Percentiles rank a stretch among this genome's conserved stretches.
phyloP scores from a whole-genome alignment of 2,113 vertebrate genomes.

The Odocoileus virginianus region DNA sequence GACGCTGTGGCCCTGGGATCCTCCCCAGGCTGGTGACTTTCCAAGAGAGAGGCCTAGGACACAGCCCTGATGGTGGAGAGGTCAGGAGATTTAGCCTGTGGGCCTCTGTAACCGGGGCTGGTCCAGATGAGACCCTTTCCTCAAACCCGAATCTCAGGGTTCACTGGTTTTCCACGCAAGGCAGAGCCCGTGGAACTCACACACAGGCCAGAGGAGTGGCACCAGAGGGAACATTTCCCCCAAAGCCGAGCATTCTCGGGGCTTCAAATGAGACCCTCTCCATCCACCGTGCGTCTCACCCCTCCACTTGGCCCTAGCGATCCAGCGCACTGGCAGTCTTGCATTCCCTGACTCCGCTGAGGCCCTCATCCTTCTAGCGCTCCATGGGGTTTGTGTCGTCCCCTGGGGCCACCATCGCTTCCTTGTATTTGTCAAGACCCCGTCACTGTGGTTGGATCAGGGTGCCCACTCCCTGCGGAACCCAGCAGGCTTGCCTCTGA shows the following conservation, averaged over 20 bases:
- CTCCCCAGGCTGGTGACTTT: background rate
- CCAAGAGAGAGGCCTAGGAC: background rate
- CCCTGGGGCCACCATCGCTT: background rate
- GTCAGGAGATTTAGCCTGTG: background rate
- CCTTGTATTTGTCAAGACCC: background rate
- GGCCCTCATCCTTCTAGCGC: background rate
- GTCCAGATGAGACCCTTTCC: background rate
- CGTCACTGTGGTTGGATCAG: fast-evolving
- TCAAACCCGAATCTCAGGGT: background rate
- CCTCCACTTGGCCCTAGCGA: fast-evolving
- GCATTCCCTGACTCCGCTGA: fast-evolving
- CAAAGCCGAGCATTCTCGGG: fast-evolving
- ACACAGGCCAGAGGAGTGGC: fast-evolving
- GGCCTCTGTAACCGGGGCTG: background rate
- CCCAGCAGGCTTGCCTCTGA: background rate
- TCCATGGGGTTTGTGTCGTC: background rate
- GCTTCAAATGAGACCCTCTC: fast-evolving
- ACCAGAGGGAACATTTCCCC: background rate
- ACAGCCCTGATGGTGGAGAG: background rate
- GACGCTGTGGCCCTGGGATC: fast-evolving
- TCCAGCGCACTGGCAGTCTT: fast-evolving
- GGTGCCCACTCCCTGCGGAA: background rate
- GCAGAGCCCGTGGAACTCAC: background rate
- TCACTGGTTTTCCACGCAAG: no score
- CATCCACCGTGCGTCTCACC: background rate